Base-by-base conservation (phyloP, 1,140 invertebrate genomes). In the Tetranychus cinnabarinus region DNA sequence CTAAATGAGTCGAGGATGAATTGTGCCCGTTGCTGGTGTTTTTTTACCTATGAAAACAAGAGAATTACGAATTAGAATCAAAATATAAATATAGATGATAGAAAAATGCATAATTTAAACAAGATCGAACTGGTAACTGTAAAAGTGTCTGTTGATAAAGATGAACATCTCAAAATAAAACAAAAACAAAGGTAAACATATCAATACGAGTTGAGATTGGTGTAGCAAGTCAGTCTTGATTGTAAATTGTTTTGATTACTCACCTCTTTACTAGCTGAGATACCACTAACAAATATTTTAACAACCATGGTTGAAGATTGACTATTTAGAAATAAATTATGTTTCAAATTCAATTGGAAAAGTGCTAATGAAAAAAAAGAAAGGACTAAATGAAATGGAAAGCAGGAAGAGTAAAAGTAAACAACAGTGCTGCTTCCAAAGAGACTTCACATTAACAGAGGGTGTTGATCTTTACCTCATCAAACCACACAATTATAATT, bases 1-100 rank as follows among this genome's bases (percentile, higher is more conserved):
- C 80, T 82, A 77, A 88, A 86, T 67, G 86, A 87, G 68, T 90
- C 86, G 65, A 96, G 74, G 69, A 92, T 88, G 81, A 92, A 87
- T 61, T 85, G 73, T 33, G 93, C 86, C 62, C 86, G 78, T 71
- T 91, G 86, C 71, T 95, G 90, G 66, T 86, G 78, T 72, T 93
- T 93, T 73, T 91, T 90, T 39, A 95, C 85, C 91, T 95, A 70
- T 46, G 77, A 77, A 60, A 62, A 59, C 5, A 42, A 59, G 15
- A 23, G 45, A 5, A 52, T 23, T 7, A 52, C 2, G 7, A n/a
- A 52, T 52, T n/a, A 7, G 23, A 52, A 23, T 8, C 13, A 2
- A n/a, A 52, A 6, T 8, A 52, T 12, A 7, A 52, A 31, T 4
- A n/a, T 0, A 23, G 23, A 52, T 31, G 7, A 52, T 52, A 33